A percentile compares a stretch with the other conserved stretches of the same genome.
Conservation (phyloP, 2,113 vertebrate species). For the Oreochromis spilurus region DNA sequence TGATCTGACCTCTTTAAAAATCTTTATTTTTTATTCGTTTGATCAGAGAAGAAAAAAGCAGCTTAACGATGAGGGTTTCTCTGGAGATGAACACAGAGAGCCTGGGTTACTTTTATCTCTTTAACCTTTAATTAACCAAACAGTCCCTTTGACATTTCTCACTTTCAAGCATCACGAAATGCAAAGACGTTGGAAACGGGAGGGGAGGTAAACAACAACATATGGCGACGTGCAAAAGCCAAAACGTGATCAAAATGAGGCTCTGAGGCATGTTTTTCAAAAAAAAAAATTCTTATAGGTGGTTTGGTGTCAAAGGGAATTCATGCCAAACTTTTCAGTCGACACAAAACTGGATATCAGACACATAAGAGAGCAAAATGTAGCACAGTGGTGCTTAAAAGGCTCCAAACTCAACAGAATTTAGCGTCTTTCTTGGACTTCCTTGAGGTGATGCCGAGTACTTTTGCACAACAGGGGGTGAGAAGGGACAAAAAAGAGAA, state of each 20-base stretch:
- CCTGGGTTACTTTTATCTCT: background rate
- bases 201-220: background rate
- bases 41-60: background rate
- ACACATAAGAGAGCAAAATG: background rate
- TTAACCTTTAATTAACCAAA: slow-evolving; percentile 32
- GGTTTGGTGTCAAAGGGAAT: background rate
- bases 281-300: background rate
- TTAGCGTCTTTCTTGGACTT: slow-evolving; percentile 11
- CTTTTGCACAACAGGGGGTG: slow-evolving; percentile 35
- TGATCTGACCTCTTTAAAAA: background rate
- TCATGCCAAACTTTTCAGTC: background rate
- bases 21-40: background rate
- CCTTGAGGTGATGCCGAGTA: slow-evolving; percentile 38
- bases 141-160: background rate
- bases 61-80: background rate
- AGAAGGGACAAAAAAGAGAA: slow-evolving; percentile 37
- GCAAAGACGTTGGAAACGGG: background rate
- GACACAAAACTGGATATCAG: background rate
- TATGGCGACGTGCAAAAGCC: background rate
- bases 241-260: background rate
- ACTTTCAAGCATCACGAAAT: background rate
- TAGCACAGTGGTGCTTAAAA: background rate
- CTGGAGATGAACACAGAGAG: background rate
- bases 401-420: background rate
- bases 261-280: background rate